Conservation (phyloP, 2,888 invertebrate genomes). For the Asteroscopus sphinx region DNA sequence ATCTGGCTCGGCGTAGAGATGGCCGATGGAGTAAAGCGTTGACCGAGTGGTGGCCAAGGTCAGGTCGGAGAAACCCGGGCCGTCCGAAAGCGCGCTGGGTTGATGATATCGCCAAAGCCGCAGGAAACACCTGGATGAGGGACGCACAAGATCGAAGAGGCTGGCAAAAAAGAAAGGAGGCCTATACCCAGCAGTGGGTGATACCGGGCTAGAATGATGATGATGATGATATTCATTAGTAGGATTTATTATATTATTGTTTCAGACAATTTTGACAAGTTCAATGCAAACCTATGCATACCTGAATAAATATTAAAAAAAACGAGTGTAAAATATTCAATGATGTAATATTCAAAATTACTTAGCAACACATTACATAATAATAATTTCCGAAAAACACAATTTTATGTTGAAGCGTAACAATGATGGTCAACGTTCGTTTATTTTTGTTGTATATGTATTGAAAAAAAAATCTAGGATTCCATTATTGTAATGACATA, state of each 20-base stretch:
- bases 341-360: background rate
- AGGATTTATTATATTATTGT: conserved; percentile 4
- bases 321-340: background rate
- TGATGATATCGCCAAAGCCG: too few species aligned
- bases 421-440: conserved; percentile 15
- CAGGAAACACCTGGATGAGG: too few species aligned
- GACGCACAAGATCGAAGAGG: too few species aligned
- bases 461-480: conserved; percentile 48
- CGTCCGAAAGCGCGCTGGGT: too few species aligned
- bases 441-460: conserved; percentile 12
- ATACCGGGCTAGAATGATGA: too few species aligned
- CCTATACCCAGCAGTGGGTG: too few species aligned
- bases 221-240: conserved; percentile 4
- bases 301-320: conserved; percentile 28
- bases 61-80: too few species aligned
- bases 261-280: conserved; percentile 18
- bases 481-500: conserved; percentile 70
- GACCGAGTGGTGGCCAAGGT: too few species aligned
- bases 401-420: conserved; percentile 9
- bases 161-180: too few species aligned
- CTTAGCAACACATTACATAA: conserved; percentile 2
- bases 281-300: conserved; percentile 27
- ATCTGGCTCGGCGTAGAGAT: too few species aligned
- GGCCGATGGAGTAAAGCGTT: too few species aligned
- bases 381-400: conserved; percentile 3